These are phyloP conservation scores for Orchesellides sinensis DNA, from an alignment of 2,888 invertebrate genomes.

Conservation along the genomic window DNA sequence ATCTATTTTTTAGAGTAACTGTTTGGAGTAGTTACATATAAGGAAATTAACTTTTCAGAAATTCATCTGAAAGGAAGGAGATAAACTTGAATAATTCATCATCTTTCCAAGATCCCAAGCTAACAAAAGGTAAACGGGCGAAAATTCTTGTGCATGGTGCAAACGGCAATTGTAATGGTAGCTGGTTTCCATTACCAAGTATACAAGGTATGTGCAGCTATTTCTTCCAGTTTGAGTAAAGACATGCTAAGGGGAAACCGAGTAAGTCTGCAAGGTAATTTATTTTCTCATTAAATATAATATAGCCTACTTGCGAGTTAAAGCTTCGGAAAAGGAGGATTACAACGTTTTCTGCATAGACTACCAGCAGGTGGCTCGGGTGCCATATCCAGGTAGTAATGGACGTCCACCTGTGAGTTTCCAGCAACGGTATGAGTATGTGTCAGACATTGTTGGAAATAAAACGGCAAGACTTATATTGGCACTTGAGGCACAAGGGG, in stretches of 20 bases:
- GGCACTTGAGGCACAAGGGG: neutral
- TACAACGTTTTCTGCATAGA: conserved; percentile 20
- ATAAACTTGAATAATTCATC: neutral
- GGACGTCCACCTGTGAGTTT: neutral
- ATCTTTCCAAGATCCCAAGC: neutral
- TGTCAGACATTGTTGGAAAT: neutral
- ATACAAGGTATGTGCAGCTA: conserved; percentile 15
- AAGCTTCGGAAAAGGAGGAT: conserved; percentile 9
- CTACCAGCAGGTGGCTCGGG: neutral
- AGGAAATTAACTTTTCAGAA: too few species aligned
- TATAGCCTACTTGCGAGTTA: neutral
- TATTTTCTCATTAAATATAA: neutral
- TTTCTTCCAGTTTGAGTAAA: too few species aligned
- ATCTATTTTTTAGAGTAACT: too few species aligned
- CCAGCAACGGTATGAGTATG: neutral
- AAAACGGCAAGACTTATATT: conserved; percentile 16
- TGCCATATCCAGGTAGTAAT: neutral
- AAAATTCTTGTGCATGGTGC: conserved; percentile 14
- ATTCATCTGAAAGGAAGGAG: neutral
- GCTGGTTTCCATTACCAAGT: neutral
- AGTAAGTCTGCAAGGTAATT: too few species aligned
- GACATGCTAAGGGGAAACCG: too few species aligned
- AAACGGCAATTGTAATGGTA: neutral
- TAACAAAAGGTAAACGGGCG: neutral
- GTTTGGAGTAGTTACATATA: too few species aligned